A percentile compares a stretch with the other conserved stretches of the same genome.
Conservation (phyloP, 2,888 invertebrate species). For the Dermolepida albohirtum region DNA sequence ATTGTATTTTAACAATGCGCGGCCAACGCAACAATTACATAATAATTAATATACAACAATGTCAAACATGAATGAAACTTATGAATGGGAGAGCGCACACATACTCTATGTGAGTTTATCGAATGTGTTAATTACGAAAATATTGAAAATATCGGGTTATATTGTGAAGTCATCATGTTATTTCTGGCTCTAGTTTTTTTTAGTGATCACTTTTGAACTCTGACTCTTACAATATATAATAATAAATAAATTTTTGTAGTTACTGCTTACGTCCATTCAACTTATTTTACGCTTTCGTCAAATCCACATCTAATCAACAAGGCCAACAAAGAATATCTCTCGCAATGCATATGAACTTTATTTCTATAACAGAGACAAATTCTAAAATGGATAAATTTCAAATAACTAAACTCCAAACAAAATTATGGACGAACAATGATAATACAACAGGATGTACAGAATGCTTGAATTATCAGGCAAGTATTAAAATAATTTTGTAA, state of each 20-base stretch:
- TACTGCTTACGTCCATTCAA: conserved; percentile 10
- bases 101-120: conserved; percentile 23
- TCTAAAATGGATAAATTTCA: too few species aligned
- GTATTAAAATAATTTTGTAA: too few species aligned
- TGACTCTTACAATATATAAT: conserved; percentile 20
- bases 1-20: conserved; percentile 40
- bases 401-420: too few species aligned
- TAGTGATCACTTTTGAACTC: conserved; percentile 30
- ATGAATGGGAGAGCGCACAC: conserved; percentile 37
- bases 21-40: conserved; percentile 41
- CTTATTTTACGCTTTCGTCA: background rate
- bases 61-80: conserved; percentile 42
- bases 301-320: too few species aligned
- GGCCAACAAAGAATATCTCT: too few species aligned
- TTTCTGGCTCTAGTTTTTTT: conserved; percentile 34
- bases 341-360: too few species aligned
- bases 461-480: too few species aligned
- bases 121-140: conserved; percentile 9
- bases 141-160: background rate
- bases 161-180: conserved; percentile 41
- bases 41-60: conserved; percentile 34
- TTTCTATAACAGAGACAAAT: too few species aligned
- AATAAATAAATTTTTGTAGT: conserved; percentile 16
- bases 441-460: too few species aligned
- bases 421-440: too few species aligned